phyloP scores from a whole-genome alignment of 2,888 invertebrate species.

The Xanthorhoe spadicearia region DNA sequence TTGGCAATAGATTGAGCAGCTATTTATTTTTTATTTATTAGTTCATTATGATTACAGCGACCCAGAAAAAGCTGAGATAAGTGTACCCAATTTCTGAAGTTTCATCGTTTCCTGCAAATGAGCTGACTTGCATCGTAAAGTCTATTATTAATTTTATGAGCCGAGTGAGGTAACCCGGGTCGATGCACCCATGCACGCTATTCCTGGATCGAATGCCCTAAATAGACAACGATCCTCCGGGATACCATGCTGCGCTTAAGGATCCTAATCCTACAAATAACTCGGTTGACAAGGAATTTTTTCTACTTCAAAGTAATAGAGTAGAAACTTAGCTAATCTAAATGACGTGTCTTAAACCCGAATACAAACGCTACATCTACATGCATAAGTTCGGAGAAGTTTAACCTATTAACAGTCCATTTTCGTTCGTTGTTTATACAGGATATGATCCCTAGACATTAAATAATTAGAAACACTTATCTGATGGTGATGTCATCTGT shows the following conservation, averaged over 20 bases:
- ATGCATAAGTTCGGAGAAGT: neutral
- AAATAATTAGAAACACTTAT: slow-evolving; percentile 30
- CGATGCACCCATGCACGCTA: slow-evolving; percentile 60
- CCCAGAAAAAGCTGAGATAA: neutral
- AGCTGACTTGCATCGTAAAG: slow-evolving; percentile 37
- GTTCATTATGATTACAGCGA: neutral
- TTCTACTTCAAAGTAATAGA: neutral
- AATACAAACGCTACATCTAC: no score
- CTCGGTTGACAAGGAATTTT: neutral
- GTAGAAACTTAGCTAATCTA: no score
- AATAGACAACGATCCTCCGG: slow-evolving; percentile 44
- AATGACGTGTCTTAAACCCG: no score
- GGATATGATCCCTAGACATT: slow-evolving; percentile 14
- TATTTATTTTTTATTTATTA: neutral
- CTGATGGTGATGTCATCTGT: slow-evolving; percentile 27
- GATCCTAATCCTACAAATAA: slow-evolving; percentile 11
- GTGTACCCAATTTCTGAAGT: slow-evolving; percentile 29
- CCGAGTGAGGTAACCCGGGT: slow-evolving; percentile 60
- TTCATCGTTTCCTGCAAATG: slow-evolving; percentile 22
- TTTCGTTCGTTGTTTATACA: slow-evolving; percentile 12
- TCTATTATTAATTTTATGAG: slow-evolving; percentile 71
- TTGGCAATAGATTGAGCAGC: neutral
- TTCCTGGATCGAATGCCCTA: slow-evolving; percentile 61
- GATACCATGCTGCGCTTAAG: slow-evolving; percentile 10
- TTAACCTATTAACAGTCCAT: neutral